phyloP scores from a whole-genome alignment of 2,113 vertebrate species.

The Cyanocitta stelleri region DNA sequence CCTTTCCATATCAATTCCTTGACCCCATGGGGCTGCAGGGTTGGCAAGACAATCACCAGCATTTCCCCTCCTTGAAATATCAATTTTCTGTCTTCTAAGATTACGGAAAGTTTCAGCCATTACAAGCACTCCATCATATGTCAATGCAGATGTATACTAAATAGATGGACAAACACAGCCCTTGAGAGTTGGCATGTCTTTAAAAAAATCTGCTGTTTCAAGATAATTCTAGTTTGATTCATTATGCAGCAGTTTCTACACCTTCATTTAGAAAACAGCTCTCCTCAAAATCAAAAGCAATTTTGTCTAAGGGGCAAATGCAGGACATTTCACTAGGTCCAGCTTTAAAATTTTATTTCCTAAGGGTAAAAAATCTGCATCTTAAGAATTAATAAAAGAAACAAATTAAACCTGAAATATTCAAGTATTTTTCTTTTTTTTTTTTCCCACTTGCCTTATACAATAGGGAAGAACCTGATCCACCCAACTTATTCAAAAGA shows the following conservation, averaged over 20 bases:
- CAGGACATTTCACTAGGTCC: background rate
- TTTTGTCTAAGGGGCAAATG: background rate
- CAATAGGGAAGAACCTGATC: background rate
- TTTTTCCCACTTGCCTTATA: background rate
- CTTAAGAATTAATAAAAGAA: background rate
- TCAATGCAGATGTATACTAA: conserved; percentile 95
- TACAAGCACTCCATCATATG: conserved; percentile 95
- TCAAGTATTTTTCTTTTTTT: background rate
- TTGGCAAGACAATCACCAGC: conserved; percentile 98
- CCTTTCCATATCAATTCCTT: conserved; percentile 99
- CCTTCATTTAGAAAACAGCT: background rate
- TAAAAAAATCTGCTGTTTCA: background rate
- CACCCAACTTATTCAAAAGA: background rate
- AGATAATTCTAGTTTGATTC: background rate
- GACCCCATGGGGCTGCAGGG: conserved; percentile 96
- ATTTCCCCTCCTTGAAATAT: conserved; percentile 96
- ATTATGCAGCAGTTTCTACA: background rate
- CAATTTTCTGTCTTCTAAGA: conserved; percentile 94
- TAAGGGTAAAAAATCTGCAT: background rate
- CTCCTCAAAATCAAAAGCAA: background rate
- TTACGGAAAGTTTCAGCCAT: conserved; percentile 98
- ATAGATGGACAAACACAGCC: background rate
- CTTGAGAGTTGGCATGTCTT: background rate
- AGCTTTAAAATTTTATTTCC: background rate
- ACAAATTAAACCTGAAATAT: background rate